Evolutionary conservation across 1,140 invertebrate species (phyloP).

Genomic region (Brachionus rotundiformis): DNA sequence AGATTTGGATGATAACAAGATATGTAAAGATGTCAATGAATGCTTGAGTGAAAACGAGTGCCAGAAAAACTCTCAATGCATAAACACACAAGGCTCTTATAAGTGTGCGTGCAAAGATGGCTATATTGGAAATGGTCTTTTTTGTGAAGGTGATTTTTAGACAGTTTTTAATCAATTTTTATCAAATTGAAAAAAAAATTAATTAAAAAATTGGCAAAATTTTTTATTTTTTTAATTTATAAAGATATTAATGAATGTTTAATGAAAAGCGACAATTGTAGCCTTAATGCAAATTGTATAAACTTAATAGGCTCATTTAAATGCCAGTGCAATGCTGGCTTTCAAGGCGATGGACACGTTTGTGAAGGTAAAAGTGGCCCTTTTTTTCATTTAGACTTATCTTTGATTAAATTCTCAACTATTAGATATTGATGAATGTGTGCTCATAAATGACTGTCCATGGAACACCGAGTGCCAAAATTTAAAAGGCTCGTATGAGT

Average conservation of each 20-base stretch:
- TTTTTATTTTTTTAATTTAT: not conserved
- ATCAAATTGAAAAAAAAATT: not conserved
- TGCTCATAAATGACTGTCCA: not conserved
- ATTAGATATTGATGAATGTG: slow-evolving; percentile 51
- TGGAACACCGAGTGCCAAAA: slow-evolving; percentile 22
- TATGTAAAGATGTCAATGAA: slow-evolving; percentile 50
- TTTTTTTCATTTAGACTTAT: not conserved
- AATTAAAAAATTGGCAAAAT: not conserved
- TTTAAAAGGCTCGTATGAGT: slow-evolving; percentile 39
- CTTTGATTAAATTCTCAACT: too few species aligned
- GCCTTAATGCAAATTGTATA: not conserved
- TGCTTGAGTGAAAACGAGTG: slow-evolving; percentile 1
- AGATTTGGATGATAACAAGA: not conserved
- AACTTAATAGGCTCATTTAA: slow-evolving; percentile 48
- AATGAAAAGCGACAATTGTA: slow-evolving; percentile 3
- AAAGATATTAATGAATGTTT: slow-evolving; percentile 49
- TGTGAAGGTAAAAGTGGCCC: not conserved
- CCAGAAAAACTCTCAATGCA: slow-evolving; percentile 5
- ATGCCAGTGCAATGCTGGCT: slow-evolving; percentile 30
- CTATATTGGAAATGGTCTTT: slow-evolving; percentile 37
- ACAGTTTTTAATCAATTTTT: not conserved
- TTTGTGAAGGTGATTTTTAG: not conserved
- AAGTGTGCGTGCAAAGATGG: slow-evolving; percentile 45
- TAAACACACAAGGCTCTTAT: slow-evolving; percentile 46
- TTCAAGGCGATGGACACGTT: slow-evolving; percentile 56